Percentiles rank a stretch among this genome's conserved stretches.
phyloP scores from a whole-genome alignment of 2,888 invertebrate species.

The Drosophila rubida region DNA sequence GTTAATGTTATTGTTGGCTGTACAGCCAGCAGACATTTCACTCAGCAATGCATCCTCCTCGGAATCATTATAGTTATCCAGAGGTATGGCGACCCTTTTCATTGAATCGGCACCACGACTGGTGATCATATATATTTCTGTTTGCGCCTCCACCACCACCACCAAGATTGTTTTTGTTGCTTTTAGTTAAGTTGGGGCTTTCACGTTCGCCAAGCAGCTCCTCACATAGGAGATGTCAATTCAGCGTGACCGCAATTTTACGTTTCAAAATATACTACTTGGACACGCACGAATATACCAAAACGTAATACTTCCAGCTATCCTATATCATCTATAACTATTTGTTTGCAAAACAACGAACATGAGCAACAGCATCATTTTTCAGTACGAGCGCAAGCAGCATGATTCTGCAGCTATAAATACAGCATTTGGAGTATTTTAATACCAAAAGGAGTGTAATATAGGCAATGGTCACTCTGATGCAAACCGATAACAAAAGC shows the following conservation, averaged over 20 bases:
- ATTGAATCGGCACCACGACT: constrained; percentile 47
- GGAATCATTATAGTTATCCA: constrained; percentile 39
- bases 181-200: constrained; percentile 41
- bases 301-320: too few relatives aligned
- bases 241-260: constrained; percentile 42
- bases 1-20: constrained; percentile 11
- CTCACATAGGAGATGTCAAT: constrained; percentile 42
- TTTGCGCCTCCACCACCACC: constrained; percentile 51
- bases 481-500: not conserved
- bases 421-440: not conserved
- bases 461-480: not conserved
- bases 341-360: too few relatives aligned
- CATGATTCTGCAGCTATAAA: too few relatives aligned
- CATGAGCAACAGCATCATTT: too few relatives aligned
- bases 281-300: not conserved
- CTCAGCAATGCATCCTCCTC: constrained; percentile 46
- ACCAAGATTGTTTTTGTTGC: constrained; percentile 42
- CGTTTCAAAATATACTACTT: not conserved
- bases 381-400: too few relatives aligned
- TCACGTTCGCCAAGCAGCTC: constrained; percentile 38
- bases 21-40: constrained; percentile 11
- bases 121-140: constrained; percentile 36
- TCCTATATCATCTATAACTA: too few relatives aligned
- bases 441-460: not conserved
- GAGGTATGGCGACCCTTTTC: constrained; percentile 48